Conservation (phyloP, 1,140 invertebrate genomes). For the Hyles euphorbiae region DNA sequence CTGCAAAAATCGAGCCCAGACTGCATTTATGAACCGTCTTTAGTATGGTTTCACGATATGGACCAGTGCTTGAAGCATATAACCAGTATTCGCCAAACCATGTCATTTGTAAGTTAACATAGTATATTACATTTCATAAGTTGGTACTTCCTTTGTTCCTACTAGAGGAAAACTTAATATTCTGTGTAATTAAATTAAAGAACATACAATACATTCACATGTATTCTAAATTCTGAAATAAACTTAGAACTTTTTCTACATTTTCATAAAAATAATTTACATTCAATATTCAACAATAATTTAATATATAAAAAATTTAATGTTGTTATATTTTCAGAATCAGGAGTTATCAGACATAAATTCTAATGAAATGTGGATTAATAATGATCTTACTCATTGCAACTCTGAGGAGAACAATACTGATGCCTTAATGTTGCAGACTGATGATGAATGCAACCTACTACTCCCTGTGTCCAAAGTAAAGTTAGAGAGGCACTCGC, state of each 20-base stretch:
- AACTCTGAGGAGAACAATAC: slow-evolving; percentile 34
- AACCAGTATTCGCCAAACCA: slow-evolving; percentile 36
- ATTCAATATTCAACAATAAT: slow-evolving; percentile 8
- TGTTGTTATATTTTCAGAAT: slow-evolving; percentile 28
- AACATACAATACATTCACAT: too few species aligned
- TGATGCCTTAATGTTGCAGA: slow-evolving; percentile 42
- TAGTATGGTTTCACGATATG: slow-evolving; percentile 69
- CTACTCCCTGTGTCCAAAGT: slow-evolving; percentile 20
- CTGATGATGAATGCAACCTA: slow-evolving; percentile 46
- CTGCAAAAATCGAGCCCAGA: slow-evolving; percentile 61
- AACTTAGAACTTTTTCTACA: too few species aligned
- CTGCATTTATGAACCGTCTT: slow-evolving; percentile 56
- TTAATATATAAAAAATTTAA: slow-evolving; percentile 6
- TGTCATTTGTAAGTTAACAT: slow-evolving; percentile 4
- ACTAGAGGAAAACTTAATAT: too few species aligned
- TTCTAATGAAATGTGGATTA: slow-evolving; percentile 51
- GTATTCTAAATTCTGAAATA: too few species aligned
- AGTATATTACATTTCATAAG: neutral
- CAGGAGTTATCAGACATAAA: slow-evolving; percentile 45
- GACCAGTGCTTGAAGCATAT: slow-evolving; percentile 62
- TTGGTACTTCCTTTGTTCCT: too few species aligned
- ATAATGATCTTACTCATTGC: slow-evolving; percentile 31
- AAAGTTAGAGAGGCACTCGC: slow-evolving; percentile 25
- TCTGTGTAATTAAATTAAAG: too few species aligned
- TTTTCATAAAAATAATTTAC: neutral